Conservation (phyloP, 2,797 vertebrate species). For the Epinephelus malabaricus region DNA sequence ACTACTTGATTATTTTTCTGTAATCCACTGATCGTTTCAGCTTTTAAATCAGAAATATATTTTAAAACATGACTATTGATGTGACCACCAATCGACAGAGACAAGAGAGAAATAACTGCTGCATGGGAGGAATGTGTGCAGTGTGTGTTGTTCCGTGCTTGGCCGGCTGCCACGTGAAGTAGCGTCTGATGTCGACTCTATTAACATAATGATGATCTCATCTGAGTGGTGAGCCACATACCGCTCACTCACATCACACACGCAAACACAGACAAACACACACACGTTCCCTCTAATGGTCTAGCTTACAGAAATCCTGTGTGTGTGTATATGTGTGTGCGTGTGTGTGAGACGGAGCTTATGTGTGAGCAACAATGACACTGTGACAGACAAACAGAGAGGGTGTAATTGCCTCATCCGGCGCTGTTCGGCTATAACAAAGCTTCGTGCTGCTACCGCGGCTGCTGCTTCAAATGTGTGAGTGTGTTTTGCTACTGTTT, state of each 20-base stretch:
- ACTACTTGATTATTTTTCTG: neutral
- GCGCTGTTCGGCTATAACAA: slow-evolving; percentile 56
- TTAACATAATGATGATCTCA: slow-evolving; percentile 77
- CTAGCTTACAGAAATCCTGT: slow-evolving; percentile 21
- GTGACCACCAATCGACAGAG: neutral
- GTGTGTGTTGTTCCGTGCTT: slow-evolving; percentile 37
- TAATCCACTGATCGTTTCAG: neutral
- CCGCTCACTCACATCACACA: slow-evolving; percentile 26
- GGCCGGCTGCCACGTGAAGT: slow-evolving; percentile 58
- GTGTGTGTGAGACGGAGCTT: slow-evolving; percentile 17
- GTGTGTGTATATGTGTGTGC: slow-evolving; percentile 17
- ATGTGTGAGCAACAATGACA: slow-evolving; percentile 41
- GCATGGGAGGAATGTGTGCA: slow-evolving; percentile 39
- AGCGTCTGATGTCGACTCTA: slow-evolving; percentile 62
- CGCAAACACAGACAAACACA: neutral
- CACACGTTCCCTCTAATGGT: slow-evolving; percentile 9
- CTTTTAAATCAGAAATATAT: neutral
- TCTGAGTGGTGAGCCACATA: slow-evolving; percentile 62
- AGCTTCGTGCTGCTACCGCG: slow-evolving; percentile 43
- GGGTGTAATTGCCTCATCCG: slow-evolving; percentile 63
- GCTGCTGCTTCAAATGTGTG: slow-evolving; percentile 53
- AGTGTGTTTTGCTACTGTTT: slow-evolving; percentile 42
- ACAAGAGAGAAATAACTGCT: slow-evolving; percentile 17
- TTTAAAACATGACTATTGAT: neutral
- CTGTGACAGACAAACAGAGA: slow-evolving; percentile 57